These are phyloP conservation scores for Thelaira solivaga DNA, from an alignment of 2,888 invertebrate genomes.

Conservation along the genomic window DNA sequence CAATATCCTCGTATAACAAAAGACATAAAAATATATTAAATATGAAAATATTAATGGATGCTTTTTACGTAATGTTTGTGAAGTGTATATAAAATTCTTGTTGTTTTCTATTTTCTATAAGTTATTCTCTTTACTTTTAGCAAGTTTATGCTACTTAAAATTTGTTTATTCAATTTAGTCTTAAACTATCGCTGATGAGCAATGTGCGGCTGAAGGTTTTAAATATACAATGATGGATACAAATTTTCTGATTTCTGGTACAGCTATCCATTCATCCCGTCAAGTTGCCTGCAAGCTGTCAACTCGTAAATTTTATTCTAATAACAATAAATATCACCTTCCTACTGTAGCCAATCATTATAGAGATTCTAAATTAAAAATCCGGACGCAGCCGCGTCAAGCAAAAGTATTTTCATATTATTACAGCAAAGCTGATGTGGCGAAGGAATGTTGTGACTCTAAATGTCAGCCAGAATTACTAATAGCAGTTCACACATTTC, in stretches of 20 bases:
- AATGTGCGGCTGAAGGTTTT: neutral
- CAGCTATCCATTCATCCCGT: constrained; percentile 63
- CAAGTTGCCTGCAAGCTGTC: constrained; percentile 64
- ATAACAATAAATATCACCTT: constrained; percentile 64
- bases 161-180: constrained; percentile 38
- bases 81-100: neutral
- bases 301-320: constrained; percentile 66
- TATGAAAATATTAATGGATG: no score
- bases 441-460: constrained; percentile 24
- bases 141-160: neutral
- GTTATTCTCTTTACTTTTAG: neutral
- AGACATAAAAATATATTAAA: no score
- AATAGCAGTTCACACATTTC: constrained; percentile 69
- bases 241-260: constrained; percentile 66
- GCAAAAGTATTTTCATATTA: constrained; percentile 37
- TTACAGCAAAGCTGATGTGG: constrained; percentile 12
- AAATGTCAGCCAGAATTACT: constrained; percentile 67
- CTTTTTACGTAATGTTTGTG: no score
- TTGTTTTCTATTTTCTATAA: neutral
- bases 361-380: constrained; percentile 69
- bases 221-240: constrained; percentile 24
- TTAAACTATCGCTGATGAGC: constrained; percentile 26
- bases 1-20: no score
- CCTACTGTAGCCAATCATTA: constrained; percentile 76
- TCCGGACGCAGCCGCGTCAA: constrained; percentile 44